phyloP scores from a whole-genome alignment of 2,113 vertebrate genomes.

The Salvelinus fontinalis region DNA sequence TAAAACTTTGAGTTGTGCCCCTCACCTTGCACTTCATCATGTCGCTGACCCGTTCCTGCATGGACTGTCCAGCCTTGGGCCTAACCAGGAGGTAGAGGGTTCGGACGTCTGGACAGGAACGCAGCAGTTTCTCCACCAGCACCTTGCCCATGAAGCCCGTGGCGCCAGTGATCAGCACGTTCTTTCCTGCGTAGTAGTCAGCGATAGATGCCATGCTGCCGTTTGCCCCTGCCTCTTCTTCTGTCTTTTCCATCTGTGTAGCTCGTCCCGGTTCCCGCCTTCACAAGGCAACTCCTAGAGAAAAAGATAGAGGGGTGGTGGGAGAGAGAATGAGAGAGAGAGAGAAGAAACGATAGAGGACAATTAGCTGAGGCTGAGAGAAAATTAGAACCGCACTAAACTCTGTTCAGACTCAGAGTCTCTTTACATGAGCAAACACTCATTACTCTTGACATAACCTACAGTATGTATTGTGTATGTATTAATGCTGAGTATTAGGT shows the following conservation, averaged over 20 bases:
- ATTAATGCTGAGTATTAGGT: no score
- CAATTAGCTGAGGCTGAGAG: background rate
- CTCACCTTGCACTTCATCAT: slow-evolving; percentile 90
- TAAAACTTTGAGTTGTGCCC: background rate
- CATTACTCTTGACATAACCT: no score
- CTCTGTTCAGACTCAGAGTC: no score
- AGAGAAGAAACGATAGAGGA: background rate
- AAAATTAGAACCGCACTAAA: background rate
- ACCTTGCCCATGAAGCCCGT: slow-evolving; percentile 97
- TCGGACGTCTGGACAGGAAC: slow-evolving; percentile 85
- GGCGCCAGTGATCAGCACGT: slow-evolving; percentile 88
- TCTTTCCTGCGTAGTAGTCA: slow-evolving; percentile 87
- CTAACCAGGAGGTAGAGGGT: slow-evolving; percentile 88
- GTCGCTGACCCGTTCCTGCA: slow-evolving; percentile 84
- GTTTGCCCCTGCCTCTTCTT: background rate
- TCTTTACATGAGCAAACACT: no score
- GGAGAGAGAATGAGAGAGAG: background rate
- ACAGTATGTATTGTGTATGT: no score
- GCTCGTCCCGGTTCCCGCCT: slow-evolving; percentile 36
- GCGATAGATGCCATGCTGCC: slow-evolving; percentile 80
- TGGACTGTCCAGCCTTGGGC: slow-evolving; percentile 88
- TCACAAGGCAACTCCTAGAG: slow-evolving; percentile 61
- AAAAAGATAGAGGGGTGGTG: background rate
- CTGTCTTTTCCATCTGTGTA: slow-evolving; percentile 19
- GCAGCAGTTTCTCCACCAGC: slow-evolving; percentile 90